Percentiles rank a stretch among this genome's conserved stretches.
phyloP scores from a whole-genome alignment of 2,888 invertebrate species.

The Strigamia maritima region DNA sequence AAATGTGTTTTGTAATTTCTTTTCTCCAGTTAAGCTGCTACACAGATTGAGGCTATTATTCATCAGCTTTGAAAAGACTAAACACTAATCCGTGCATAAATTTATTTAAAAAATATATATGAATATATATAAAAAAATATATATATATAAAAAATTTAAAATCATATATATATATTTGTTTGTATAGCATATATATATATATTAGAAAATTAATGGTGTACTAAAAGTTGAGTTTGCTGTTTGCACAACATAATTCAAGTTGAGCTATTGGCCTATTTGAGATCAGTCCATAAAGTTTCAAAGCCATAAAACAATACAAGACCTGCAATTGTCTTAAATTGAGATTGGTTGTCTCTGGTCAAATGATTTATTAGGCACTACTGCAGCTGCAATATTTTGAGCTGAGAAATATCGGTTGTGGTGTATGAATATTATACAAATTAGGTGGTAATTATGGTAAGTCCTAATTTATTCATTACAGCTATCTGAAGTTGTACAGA shows the following conservation, averaged over 20 bases:
- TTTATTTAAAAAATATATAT: neutral
- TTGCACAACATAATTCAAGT: neutral
- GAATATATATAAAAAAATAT: no score
- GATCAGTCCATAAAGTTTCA: neutral
- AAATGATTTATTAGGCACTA: neutral
- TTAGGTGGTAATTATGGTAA: no score
- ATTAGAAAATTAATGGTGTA: neutral
- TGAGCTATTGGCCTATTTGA: neutral
- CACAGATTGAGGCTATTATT: neutral
- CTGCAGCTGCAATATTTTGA: no score
- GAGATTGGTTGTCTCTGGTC: neutral
- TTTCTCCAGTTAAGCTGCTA: neutral
- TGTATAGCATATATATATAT: neutral
- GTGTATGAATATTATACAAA: no score
- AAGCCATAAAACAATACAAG: neutral
- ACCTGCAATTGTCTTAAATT: neutral
- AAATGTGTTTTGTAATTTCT: neutral
- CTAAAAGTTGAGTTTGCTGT: neutral
- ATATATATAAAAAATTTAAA: no score
- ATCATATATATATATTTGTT: no score
- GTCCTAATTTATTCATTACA: no score
- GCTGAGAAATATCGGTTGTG: no score
- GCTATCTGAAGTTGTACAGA: no score
- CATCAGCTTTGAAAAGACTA: neutral
- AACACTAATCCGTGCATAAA: conserved; percentile 5